Conservation (phyloP, 2,888 invertebrate species). For the Elegia similella region DNA sequence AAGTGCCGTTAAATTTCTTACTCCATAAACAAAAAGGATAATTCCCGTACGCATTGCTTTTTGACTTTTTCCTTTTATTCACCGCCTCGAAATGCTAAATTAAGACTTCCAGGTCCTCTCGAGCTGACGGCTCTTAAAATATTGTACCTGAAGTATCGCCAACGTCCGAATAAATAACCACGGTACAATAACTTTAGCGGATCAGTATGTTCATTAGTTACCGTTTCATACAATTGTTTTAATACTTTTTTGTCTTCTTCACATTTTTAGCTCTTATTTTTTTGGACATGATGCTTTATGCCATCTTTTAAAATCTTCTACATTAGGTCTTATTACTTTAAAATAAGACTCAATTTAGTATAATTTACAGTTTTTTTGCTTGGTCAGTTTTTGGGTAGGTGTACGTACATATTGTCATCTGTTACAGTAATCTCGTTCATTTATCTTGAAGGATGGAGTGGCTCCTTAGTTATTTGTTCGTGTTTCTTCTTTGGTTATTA, state of each 20-base stretch:
- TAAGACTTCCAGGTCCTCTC: not conserved
- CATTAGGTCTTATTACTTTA: not conserved
- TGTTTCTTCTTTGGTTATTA: conserved; percentile 9
- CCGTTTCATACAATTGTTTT: conserved; percentile 9
- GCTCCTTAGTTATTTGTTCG: conserved; percentile 11
- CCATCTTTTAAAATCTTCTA: not conserved
- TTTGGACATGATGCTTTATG: not conserved
- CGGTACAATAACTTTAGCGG: conserved; percentile 1
- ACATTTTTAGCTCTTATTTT: conserved; percentile 2
- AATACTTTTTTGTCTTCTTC: conserved; percentile 6
- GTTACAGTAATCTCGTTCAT: conserved; percentile 37
- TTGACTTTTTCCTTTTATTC: not conserved
- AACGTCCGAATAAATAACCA: conserved; percentile 11
- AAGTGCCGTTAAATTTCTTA: not conserved
- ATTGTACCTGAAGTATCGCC: conserved; percentile 1
- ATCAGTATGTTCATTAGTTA: conserved; percentile 4
- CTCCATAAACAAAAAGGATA: not conserved
- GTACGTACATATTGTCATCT: conserved; percentile 34
- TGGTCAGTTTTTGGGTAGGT: conserved; percentile 22
- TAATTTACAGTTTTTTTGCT: not conserved
- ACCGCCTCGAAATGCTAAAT: not conserved
- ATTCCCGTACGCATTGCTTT: not conserved
- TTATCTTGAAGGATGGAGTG: conserved; percentile 38
- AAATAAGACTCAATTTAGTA: not conserved
- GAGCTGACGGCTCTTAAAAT: not conserved